Conservation (phyloP, 2,888 invertebrate genomes). For the Oegoconia quadripuncta region DNA sequence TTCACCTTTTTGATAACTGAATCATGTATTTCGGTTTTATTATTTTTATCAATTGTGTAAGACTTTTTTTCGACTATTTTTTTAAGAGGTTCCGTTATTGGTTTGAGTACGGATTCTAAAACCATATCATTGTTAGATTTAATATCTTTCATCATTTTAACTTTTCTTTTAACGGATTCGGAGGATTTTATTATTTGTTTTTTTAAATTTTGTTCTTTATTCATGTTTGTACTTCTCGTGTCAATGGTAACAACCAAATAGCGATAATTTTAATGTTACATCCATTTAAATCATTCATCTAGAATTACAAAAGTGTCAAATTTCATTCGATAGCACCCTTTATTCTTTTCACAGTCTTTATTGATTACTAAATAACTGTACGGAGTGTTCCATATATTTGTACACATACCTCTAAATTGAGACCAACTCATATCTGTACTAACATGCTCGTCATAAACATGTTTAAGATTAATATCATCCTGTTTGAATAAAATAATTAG, state of each 20-base stretch:
- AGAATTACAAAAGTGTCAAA: too few relatives aligned
- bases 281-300: too few relatives aligned
- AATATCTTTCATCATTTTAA: not conserved
- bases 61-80: not conserved
- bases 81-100: not conserved
- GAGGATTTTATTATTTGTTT: not conserved
- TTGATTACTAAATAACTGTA: not conserved
- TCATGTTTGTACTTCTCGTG: not conserved
- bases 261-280: not conserved
- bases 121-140: not conserved
- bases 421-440: not conserved
- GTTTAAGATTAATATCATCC: constrained; percentile 2
- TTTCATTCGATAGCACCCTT: too few relatives aligned
- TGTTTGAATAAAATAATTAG: constrained; percentile 4
- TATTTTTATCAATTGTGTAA: not conserved
- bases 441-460: constrained; percentile 3
- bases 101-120: not conserved
- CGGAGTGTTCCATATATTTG: not conserved
- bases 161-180: not conserved
- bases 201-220: not conserved
- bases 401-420: too few relatives aligned
- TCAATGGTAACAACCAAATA: not conserved
- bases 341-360: too few relatives aligned
- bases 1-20: not conserved
- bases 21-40: not conserved